These are phyloP conservation scores for Penaeus japonicus DNA, from an alignment of 1,140 invertebrate genomes.

Conservation along the genomic window DNA sequence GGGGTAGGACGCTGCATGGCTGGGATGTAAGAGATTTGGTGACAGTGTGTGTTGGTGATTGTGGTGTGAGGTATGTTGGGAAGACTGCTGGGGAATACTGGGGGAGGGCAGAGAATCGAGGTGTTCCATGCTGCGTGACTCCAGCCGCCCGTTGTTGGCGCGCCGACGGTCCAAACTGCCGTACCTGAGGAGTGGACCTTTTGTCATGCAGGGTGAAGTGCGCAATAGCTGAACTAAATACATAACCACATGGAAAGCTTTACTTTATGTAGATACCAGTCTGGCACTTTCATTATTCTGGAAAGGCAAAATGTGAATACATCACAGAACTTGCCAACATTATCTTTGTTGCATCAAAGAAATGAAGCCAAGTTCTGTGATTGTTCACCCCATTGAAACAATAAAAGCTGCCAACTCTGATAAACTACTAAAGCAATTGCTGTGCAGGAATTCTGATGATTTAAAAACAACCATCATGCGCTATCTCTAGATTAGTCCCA, in stretches of 20 bases:
- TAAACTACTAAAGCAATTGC: background rate
- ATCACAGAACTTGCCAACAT: background rate
- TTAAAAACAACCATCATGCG: constrained; percentile 20
- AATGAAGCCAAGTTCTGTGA: too few species aligned
- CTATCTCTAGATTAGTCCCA: background rate
- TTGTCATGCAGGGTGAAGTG: constrained; percentile 48
- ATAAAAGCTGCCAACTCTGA: background rate
- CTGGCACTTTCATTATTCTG: too few species aligned
- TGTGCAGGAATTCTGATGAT: constrained; percentile 15
- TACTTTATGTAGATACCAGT: too few species aligned
- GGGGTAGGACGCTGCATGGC: constrained; percentile 19
- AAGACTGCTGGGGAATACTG: constrained; percentile 28
- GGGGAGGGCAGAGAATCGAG: constrained; percentile 54
- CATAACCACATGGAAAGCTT: background rate
- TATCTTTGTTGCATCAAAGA: too few species aligned
- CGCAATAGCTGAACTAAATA: constrained; percentile 26
- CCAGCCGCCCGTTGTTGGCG: constrained; percentile 63
- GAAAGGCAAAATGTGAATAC: background rate
- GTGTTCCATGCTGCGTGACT: constrained; percentile 60
- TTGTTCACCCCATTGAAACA: too few species aligned
- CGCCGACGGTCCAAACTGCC: constrained; percentile 72
- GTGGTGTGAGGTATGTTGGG: constrained; percentile 27
- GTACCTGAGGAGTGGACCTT: constrained; percentile 65
- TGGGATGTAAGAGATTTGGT: constrained; percentile 25
- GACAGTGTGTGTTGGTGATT: constrained; percentile 31